Evolutionary conservation across 2,113 vertebrate genomes (phyloP), one percentile per base, ranked within the genome.

Genomic region (Nycticorax nycticorax): DNA sequence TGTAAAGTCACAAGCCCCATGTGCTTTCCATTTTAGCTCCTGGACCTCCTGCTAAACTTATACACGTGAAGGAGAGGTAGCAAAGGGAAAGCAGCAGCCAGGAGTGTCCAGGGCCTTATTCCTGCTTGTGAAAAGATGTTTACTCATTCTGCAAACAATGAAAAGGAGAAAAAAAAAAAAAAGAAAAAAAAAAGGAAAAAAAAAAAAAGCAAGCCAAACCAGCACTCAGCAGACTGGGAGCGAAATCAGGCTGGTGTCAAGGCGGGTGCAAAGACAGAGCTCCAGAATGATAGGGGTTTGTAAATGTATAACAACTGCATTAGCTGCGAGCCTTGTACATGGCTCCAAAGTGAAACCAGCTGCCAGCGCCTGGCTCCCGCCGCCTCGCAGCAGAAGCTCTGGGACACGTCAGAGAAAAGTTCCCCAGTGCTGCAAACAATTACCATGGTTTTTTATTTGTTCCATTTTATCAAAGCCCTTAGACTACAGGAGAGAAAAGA

Each of bases 261-360:
- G 16, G 73, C 2, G 64, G 62, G 79, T 22, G 85, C 83, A 75
- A 67, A 94, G 74, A 23, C 50, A 55, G 66, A 88, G 91, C 68
- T 80, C 37, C 59, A n/a, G 41, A 55, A 62, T 33, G 67, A 78
- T 21, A 37, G 56, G 62, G 75, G 81, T 90, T 79, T 79, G 89
- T 39, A 53, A 85, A 93, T 57, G 89, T 57, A 9, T 89, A 98
- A 97, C 97, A 98, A 89, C 98, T 97, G 98, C 80, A 71, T 85
- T 91, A 55, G 59, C 97, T 6, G 43, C 80, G 68, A 97, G 97
- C 98, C 95, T 98, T 96, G 37, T 93, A 96, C 98, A 91, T 89
- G 97, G 97, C 98, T 98, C 97, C 85, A 97, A 98, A 97, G 93
- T 98, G 93, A 91, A 99, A 98, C 93, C 98, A 99, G 98, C 98